phyloP scores from a whole-genome alignment of 2,113 vertebrate species.

The Lepidothrix coronata region DNA sequence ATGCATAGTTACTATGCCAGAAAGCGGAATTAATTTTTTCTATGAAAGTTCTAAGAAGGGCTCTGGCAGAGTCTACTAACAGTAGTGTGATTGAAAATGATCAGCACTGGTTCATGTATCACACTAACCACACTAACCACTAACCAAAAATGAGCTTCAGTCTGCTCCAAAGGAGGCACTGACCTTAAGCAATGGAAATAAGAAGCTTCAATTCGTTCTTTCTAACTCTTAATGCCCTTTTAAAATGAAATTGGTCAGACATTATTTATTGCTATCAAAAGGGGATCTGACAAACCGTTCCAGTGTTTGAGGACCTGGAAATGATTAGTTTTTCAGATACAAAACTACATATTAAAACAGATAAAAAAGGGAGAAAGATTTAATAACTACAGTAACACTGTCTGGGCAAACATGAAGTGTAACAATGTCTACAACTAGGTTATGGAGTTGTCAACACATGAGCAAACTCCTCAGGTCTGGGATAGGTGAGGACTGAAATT shows the following conservation, averaged over 20 bases:
- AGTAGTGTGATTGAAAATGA: conserved; percentile 2
- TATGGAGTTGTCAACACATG: not conserved
- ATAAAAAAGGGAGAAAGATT: not conserved
- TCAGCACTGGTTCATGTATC: not conserved
- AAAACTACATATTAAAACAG: not conserved
- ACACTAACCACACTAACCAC: conserved; percentile 21
- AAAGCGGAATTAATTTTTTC: not conserved
- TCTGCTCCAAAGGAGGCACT: conserved; percentile 1
- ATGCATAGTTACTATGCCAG: not conserved
- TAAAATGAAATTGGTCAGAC: not conserved
- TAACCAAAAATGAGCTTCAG: conserved; percentile 4
- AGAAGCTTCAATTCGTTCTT: not conserved
- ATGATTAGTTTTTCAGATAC: not conserved
- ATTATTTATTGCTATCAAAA: not conserved
- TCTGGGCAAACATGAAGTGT: not conserved
- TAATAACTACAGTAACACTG: not conserved
- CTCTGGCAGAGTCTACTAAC: not conserved
- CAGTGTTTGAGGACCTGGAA: not conserved
- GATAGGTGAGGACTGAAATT: not conserved
- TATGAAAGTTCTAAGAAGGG: not conserved
- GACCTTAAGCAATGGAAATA: conserved; percentile 10
- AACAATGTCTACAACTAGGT: not conserved
- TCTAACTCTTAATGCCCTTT: not conserved
- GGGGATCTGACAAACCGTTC: not conserved
- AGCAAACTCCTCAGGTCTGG: not conserved